Percentiles rank a stretch among this genome's conserved stretches.
Evolutionary conservation across 2,797 vertebrate genomes (phyloP).

Genomic region (Halcyon smyrnensis): DNA sequence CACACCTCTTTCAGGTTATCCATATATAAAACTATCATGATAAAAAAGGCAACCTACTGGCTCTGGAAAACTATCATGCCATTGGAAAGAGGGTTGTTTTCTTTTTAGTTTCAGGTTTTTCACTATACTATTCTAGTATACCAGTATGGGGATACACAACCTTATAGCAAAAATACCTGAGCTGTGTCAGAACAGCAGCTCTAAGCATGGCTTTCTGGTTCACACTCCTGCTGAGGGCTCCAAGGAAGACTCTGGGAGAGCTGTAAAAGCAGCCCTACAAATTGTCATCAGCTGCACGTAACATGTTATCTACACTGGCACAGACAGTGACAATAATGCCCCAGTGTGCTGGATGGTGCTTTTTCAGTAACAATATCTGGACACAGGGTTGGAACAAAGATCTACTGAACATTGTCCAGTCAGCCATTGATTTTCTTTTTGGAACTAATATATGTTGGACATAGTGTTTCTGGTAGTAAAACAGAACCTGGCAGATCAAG

Average conservation of each 20-base stretch:
- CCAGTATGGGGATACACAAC: neutral
- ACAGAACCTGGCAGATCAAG: neutral
- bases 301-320: neutral
- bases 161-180: neutral
- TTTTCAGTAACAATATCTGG: neutral
- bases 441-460: neutral
- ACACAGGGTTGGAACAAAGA: neutral
- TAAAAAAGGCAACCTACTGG: neutral
- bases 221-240: neutral
- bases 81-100: neutral
- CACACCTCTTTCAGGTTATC: neutral
- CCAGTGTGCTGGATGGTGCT: neutral
- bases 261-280: neutral
- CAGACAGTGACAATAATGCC: neutral
- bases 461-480: neutral
- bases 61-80: neutral
- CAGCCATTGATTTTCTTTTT: neutral
- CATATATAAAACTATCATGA: neutral
- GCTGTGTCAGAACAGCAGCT: neutral
- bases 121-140: neutral
- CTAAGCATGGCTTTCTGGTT: neutral
- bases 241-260: neutral
- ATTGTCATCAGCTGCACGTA: neutral
- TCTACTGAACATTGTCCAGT: neutral
- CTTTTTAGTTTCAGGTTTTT: neutral